Base-by-base conservation (phyloP, 2,113 vertebrate genomes). In the Pavo muticus region DNA sequence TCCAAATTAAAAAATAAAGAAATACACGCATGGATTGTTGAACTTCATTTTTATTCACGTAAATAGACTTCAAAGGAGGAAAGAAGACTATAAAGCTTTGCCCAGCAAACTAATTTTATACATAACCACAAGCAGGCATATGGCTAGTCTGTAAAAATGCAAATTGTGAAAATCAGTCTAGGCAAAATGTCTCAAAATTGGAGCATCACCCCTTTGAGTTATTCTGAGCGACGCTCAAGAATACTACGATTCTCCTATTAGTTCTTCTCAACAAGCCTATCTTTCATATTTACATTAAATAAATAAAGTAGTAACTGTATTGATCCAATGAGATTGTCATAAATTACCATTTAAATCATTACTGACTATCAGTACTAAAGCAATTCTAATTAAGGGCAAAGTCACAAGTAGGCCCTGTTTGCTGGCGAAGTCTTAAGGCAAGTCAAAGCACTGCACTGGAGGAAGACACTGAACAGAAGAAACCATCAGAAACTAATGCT, bases 11-110 rank as follows among this genome's bases (percentile, higher is more conserved):
- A 29, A 78, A 67, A 17, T 59, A 9, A 18, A 27, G 7, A 25
- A 69, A 76, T 32, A 54, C 3, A 5, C 11, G 25, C 32, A 24
- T 15, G 14, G 45, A 93, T 83, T 93, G 71, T 72, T 96, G 71
- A 94, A 74, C 47, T 93, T 96, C 52, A 84, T 91, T 87, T 92
- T 94, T 96, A 97, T 94, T 97, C 94, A 96, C 96, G 96, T 96
- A 98, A 90, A 94, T 17, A 85, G 59, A 94, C 87, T 80, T 91
- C 67, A 84, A 92, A 91, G 90, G 70, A 96, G 50, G 30, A 21
- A 63, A 91, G 86, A 84, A 87, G 57, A 39, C 61, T 47, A 72
- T 44, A 90, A 91, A 76, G 64, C 72, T 88, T 97, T 94, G 96
- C 84, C 94, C 68, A 71, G 91, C 37, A 72, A 94, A 82, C 76